These are phyloP conservation scores for Epsilonema sp. DNA, from an alignment of 2,888 invertebrate species.

Conservation along the genomic window DNA sequence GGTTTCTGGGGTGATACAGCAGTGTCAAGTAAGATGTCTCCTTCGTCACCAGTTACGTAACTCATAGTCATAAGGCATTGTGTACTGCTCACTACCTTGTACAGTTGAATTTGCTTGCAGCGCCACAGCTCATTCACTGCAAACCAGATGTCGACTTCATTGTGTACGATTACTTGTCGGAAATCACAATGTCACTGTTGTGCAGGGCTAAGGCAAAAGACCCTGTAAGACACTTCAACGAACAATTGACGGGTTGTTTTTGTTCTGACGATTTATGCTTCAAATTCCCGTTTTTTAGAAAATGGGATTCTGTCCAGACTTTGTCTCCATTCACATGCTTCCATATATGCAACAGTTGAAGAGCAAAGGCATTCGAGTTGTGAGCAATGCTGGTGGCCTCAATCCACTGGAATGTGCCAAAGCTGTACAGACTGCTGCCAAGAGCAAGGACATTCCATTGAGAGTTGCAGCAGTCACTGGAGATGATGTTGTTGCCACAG, in stretches of 20 bases:
- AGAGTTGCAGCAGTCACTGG: slow-evolving; percentile 35
- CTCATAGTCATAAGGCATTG: not conserved
- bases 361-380: slow-evolving; percentile 34
- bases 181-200: slow-evolving; percentile 38
- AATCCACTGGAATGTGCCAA: slow-evolving; percentile 35
- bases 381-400: slow-evolving; percentile 38
- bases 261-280: not conserved
- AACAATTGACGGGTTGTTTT: not conserved
- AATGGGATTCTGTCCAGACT: slow-evolving; percentile 36
- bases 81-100: no score
- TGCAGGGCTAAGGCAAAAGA: slow-evolving; percentile 33
- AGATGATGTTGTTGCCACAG: slow-evolving; percentile 36
- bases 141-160: slow-evolving; percentile 33
- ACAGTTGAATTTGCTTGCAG: no score
- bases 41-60: no score
- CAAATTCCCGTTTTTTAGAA: slow-evolving; percentile 17
- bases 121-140: slow-evolving; percentile 34
- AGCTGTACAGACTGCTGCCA: slow-evolving; percentile 17
- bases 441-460: slow-evolving; percentile 30
- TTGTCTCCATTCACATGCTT: slow-evolving; percentile 32
- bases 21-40: slow-evolving; percentile 8
- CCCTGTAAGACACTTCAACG: slow-evolving; percentile 23
- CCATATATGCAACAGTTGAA: slow-evolving; percentile 34
- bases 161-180: slow-evolving; percentile 37
- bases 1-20: slow-evolving; percentile 40